Base-by-base conservation (phyloP, 2,113 vertebrate genomes). In the Scopus umbretta region DNA sequence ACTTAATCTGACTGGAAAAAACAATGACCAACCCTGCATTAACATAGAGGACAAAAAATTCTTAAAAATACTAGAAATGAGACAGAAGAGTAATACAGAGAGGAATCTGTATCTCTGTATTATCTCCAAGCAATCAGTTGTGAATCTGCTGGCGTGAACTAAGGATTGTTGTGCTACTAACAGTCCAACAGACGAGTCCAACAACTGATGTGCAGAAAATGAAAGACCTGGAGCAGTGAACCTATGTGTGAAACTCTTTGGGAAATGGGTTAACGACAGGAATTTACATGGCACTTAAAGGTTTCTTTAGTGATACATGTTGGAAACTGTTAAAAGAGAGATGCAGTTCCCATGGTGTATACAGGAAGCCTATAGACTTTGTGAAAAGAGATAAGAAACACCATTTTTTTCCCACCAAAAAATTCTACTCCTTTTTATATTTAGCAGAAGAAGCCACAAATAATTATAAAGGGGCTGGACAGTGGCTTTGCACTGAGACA, bases 1-100 rank as follows among this genome's bases (percentile, higher is more conserved):
- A 84, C 55, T 84, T 93, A 92, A 88, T 76, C 43, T 84, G 68
- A 78, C 27, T 42, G 47, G 34, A n/a, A 95, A 96, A 75, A 66
- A 32, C 42, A 67, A 52, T 36, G 40, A 43, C n/a, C 50, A 88
- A 49, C 34, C 8, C 16, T 86, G 14, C 23, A 26, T 29, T 93
- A 85, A 49, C 15, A 62, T 2, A 79, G 52, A 78, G 32, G 20
- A 61, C 4, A 84, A 88, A 88, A 80, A 88, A 20, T 47, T 85
- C 59, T 62, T 47, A 43, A 73, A 89, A 80, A 49, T 49, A 56
- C 15, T 43, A 29, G 12, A 84, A 81, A 67, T 67, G 30, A 87
- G 40, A 34, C 10, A 47, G 63, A 73, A 70, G 36, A 47, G 17
- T 45, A 70, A 50, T 19, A 16, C 23, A 36, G 68, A 47, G 55